Base-by-base conservation (phyloP, 2,113 vertebrate genomes). In the Periophthalmodon schlosseri region DNA sequence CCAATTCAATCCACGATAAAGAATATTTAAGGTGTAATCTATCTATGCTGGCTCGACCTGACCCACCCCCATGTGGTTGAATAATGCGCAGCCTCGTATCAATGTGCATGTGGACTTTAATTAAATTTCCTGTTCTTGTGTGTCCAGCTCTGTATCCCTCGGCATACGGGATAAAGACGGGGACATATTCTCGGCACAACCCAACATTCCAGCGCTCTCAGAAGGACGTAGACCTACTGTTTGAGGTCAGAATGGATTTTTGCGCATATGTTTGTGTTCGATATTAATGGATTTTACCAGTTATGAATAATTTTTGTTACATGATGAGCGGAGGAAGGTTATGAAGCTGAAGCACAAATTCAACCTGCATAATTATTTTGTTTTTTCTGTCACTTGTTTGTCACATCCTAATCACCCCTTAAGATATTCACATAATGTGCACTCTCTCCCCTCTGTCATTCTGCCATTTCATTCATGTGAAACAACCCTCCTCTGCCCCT, bases 141-240 rank as follows among this genome's bases (percentile, higher is more conserved):
- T 94, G 60, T 90, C 94, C 87, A 72, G 79, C 89, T 82, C 91
- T 97, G 80, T 99, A 96, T 83, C 96, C 97, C 44, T 91, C 94
- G 46, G 95, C 96, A 50, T 91, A 93, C 11, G 85, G 95, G 80
- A 81, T 96, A 39, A 97, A 94, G 86, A 94, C 95, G 9, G 96
- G 90, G 0, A 92, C 89, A 0, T 84, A 86, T 10, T 84, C 79
- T 5, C 80, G 94, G 12, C n/a, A 96, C 63, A 94, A 95, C 77
- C 96, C 96, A 0, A 81, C 95, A 5, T 93, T 99, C 83, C 96
- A 96, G 89, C 94, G 70, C 70, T 95, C 97, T 0, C 73, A 94
- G 84, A 93, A 96, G 58, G 96, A 99, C 0, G 92, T 95, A 67
- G 91, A 95, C 49, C 93, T 99, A 83, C 94, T 99, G 23, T 99